Conservation (phyloP, 2,113 vertebrate genomes). For the Laterallus jamaicensis region DNA sequence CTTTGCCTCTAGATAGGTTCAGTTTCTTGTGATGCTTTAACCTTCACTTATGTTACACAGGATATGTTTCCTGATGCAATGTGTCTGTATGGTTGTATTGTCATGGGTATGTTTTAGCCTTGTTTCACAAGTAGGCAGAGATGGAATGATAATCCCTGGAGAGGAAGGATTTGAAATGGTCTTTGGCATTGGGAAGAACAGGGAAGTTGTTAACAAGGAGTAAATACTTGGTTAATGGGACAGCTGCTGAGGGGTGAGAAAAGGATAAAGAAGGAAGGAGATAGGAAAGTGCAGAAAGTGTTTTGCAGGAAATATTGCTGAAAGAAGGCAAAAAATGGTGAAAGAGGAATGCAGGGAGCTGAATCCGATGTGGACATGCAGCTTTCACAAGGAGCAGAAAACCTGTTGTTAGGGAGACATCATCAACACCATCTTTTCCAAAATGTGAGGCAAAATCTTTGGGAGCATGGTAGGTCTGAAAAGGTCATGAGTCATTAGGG, state of each 20-base stretch:
- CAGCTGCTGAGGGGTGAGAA: background rate
- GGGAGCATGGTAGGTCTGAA: background rate
- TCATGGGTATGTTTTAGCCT: rapidly evolving
- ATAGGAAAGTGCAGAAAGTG: background rate
- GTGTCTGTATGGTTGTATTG: background rate
- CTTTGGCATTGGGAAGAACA: background rate
- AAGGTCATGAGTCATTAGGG: rapidly evolving
- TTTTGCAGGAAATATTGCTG: background rate
- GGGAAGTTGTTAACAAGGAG: background rate
- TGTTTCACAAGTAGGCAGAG: background rate
- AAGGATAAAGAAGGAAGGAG: background rate
- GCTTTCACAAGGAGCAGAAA: background rate
- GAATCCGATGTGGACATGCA: background rate
- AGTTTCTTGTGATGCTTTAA: background rate
- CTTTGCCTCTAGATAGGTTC: background rate
- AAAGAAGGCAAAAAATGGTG: background rate
- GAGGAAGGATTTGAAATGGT: background rate
- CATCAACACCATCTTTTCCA: background rate
- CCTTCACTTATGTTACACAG: background rate
- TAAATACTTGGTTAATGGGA: background rate
- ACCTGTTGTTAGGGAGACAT: background rate
- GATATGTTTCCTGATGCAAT: background rate
- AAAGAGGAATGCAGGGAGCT: background rate
- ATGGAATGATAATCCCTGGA: background rate
- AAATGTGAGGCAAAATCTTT: background rate